Base-by-base conservation (phyloP, 2,888 invertebrate genomes). In the Agonopterix heracliana region DNA sequence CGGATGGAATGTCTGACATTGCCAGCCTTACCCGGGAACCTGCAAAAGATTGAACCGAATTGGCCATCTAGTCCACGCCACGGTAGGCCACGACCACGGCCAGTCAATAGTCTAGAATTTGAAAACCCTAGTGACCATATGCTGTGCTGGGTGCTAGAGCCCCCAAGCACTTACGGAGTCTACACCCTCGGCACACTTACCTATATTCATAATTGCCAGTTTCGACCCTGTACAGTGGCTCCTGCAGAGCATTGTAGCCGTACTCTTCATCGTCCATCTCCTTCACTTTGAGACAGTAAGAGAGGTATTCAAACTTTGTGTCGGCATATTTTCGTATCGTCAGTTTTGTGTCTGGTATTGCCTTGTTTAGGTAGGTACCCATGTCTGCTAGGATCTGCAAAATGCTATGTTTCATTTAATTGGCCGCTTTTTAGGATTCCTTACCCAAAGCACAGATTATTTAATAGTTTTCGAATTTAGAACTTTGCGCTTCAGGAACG, bases 221-320 rank as follows among this genome's bases (percentile, higher is more conserved):
- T 81, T 99, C 99, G 0, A 99, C 97, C 41, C 99, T 91, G 75
- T 99, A 99, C 38, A 99, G 84, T 0, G 98, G 98, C 74, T 99
- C 99, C 71, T 98, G 98, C 10, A 99, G 71, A 0, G 96, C 93
- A 5, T 94, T 95, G 70, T 96, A 98, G 44, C 96, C 96, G 60
- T 97, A 97, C 68, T 99, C 98, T 72, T 99, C 99, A 71, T 99
- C 99, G 64, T 99, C 99, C 96, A 99, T 96, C 81, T 99, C 99
- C 76, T 99, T 99, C 0, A 99, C 98, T 87, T 99, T 99, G 50
- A 99, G 89, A 71, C 99, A 99, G 76, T 99, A 99, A 0, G 99
- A 99, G 49, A 99, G 88, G 77, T 99, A 99, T 70, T 99, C 99
- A 78, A 99, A 99, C 81, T 99, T 99, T 0, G 97, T 96, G 81